Conservation (phyloP, 2,113 vertebrate species). For the Azemiops feae region DNA sequence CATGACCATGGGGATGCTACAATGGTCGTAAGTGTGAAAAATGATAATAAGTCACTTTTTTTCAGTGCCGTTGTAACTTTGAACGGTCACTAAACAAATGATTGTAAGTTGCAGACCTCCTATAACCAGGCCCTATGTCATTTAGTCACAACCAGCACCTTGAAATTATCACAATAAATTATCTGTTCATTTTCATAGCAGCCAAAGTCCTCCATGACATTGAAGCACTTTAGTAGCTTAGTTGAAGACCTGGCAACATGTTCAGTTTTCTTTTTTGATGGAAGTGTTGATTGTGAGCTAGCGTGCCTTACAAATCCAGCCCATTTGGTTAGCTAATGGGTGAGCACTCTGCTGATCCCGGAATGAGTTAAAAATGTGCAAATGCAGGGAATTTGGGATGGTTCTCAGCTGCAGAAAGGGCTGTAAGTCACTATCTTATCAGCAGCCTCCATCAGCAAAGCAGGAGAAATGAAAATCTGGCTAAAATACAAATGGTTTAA, state of each 20-base stretch:
- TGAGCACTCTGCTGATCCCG: neutral
- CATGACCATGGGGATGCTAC: too few species aligned
- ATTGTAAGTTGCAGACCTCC: neutral
- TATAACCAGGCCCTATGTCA: neutral
- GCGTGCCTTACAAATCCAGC: neutral
- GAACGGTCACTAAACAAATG: neutral
- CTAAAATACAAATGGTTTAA: conserved; percentile 4
- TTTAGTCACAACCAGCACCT: neutral
- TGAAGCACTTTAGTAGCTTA: neutral
- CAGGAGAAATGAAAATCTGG: conserved; percentile 26
- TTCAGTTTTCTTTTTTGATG: neutral
- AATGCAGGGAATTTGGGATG: neutral
- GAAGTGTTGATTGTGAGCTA: neutral
- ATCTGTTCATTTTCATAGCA: neutral
- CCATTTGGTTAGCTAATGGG: neutral
- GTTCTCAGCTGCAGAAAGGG: neutral
- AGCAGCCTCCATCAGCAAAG: conserved; percentile 74
- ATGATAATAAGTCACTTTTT: neutral
- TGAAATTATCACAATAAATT: neutral
- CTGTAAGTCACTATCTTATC: conserved; percentile 60
- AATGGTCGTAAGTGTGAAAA: too few species aligned
- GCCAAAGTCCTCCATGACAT: neutral
- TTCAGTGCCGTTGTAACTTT: neutral
- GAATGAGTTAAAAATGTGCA: neutral
- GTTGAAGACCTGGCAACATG: neutral